phyloP scores from a whole-genome alignment of 2,797 vertebrate genomes.

The Gallirallus australis region DNA sequence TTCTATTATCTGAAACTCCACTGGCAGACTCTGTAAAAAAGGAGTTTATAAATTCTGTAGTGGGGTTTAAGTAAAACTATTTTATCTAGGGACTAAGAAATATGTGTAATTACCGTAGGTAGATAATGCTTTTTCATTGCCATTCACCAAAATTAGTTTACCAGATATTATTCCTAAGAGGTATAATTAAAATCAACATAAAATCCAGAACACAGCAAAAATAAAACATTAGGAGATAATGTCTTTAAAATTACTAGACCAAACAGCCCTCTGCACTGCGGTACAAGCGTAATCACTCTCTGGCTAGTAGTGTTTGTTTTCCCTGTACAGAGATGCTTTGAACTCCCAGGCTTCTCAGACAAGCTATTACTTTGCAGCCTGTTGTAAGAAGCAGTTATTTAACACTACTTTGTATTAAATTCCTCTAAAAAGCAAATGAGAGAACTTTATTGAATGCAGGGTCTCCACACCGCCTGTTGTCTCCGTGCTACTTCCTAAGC shows the following conservation, averaged over 20 bases:
- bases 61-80: conserved; percentile 54
- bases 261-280: conserved; percentile 22
- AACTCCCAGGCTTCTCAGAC: conserved; percentile 2
- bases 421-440: conserved; percentile 25
- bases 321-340: not conserved
- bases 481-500: not conserved
- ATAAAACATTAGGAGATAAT: conserved; percentile 66
- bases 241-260: conserved; percentile 49
- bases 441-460: not conserved
- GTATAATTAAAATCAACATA: conserved; percentile 72
- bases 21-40: conserved; percentile 20
- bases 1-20: conserved; percentile 49
- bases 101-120: conserved; percentile 61
- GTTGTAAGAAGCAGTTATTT: conserved; percentile 48
- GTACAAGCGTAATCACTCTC: conserved; percentile 7
- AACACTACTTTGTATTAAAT: conserved; percentile 20
- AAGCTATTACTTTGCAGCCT: conserved; percentile 38
- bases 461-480: fast-evolving
- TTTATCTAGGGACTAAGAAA: conserved; percentile 56
- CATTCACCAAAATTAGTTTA: conserved; percentile 50
- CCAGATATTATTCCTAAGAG: conserved; percentile 72
- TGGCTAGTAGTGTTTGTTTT: conserved; percentile 14
- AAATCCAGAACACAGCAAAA: conserved; percentile 58
- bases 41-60: conserved; percentile 32
- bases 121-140: conserved; percentile 43